Percentiles rank a stretch among this genome's conserved stretches.
Evolutionary conservation across 2,888 invertebrate genomes (phyloP).

Genomic region (Andricus quercusramuli): DNA sequence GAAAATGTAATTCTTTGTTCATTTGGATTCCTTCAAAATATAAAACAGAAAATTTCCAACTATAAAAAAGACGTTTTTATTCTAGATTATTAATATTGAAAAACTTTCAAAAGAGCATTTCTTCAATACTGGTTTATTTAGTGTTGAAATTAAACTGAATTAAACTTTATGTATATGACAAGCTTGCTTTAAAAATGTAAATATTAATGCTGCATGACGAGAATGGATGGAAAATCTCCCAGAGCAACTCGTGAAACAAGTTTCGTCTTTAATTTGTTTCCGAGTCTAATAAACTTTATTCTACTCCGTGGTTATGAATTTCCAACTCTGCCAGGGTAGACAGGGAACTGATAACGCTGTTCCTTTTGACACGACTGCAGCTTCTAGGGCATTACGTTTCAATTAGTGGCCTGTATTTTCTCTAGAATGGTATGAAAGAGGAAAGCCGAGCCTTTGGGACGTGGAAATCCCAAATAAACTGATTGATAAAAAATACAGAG

Average conservation of each 20-base stretch:
- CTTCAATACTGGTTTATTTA: too few relatives aligned
- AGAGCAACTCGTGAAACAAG: slow-evolving; percentile 19
- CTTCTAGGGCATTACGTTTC: slow-evolving; percentile 36
- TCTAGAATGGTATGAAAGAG: slow-evolving; percentile 26
- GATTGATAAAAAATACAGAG: slow-evolving; percentile 37
- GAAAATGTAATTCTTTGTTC: too few relatives aligned
- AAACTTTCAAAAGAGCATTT: too few relatives aligned
- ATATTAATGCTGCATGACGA: slow-evolving; percentile 28
- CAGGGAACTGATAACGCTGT: slow-evolving; percentile 25
- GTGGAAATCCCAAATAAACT: slow-evolving; percentile 26
- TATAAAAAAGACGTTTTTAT: too few relatives aligned
- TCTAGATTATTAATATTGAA: too few relatives aligned
- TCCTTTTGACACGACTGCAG: slow-evolving; percentile 24
- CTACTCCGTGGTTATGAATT: slow-evolving; percentile 34
- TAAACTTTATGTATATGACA: not conserved
- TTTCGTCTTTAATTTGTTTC: slow-evolving; percentile 37
- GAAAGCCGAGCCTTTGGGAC: slow-evolving; percentile 13
- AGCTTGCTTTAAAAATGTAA: slow-evolving; percentile 15
- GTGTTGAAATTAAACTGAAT: not conserved
- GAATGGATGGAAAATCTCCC: not conserved
- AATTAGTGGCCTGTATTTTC: slow-evolving; percentile 23
- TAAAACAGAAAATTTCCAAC: too few relatives aligned
- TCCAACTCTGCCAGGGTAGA: slow-evolving; percentile 8
- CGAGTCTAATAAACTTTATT: slow-evolving; percentile 36
- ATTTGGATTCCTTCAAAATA: too few relatives aligned